Evolutionary conservation across 2,797 vertebrate genomes (phyloP).

Genomic region (Acipenser ruthenus): DNA sequence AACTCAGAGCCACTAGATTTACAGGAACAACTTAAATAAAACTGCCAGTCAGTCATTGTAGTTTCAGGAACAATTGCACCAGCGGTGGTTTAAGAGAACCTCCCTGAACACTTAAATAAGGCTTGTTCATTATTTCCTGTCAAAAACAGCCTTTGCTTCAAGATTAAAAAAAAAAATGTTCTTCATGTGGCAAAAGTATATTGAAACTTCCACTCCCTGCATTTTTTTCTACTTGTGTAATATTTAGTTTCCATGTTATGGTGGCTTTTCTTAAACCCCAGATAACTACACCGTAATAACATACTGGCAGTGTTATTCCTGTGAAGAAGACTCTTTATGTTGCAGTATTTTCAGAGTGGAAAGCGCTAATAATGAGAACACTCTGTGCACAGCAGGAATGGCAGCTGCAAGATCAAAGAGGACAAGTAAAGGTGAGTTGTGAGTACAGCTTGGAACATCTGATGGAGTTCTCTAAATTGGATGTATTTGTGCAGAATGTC

Average conservation of each 20-base stretch:
- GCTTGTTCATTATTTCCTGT: not conserved
- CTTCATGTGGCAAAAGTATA: not conserved
- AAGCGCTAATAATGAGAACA: not conserved
- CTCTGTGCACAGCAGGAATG: not conserved
- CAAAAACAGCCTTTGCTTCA: not conserved
- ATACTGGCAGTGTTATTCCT: not conserved
- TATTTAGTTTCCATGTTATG: not conserved
- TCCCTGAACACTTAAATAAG: not conserved
- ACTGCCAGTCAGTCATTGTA: not conserved
- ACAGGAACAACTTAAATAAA: not conserved
- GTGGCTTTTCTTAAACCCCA: not conserved
- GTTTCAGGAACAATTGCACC: not conserved
- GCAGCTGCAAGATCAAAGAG: not conserved
- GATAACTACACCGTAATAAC: not conserved
- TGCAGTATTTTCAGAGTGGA: not conserved
- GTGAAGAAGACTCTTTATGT: not conserved
- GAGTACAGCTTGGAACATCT: not conserved
- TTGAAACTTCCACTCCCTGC: not conserved
- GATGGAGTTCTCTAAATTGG: not conserved
- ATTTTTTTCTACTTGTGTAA: not conserved
- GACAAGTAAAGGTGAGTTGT: not conserved
- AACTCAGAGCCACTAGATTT: conserved; percentile 15
- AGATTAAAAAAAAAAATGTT: not conserved
- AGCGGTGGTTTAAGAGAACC: not conserved
- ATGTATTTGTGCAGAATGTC: not conserved